Evolutionary conservation across 2,797 vertebrate genomes (phyloP).

Genomic region (Loriculus beryllinus): DNA sequence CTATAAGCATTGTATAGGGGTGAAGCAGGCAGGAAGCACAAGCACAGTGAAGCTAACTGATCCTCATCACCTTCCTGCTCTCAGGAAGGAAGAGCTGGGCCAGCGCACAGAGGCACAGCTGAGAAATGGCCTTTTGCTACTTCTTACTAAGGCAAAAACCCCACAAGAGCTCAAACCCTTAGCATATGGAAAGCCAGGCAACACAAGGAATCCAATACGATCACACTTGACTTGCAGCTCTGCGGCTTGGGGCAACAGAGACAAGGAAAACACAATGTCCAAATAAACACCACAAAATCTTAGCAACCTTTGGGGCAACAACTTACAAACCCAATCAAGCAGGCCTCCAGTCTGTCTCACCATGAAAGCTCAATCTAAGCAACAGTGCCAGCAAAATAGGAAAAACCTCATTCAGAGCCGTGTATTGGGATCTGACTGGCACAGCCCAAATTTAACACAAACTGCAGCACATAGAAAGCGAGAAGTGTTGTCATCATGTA

Average conservation of each 20-base stretch:
- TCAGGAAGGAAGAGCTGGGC: background rate
- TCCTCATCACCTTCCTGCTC: background rate
- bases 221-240: background rate
- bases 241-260: background rate
- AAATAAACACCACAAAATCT: background rate
- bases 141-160: background rate
- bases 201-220: fast-evolving
- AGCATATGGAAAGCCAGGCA: background rate
- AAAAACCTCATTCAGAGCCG: background rate
- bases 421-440: background rate
- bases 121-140: background rate
- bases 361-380: background rate
- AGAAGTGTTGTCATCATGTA: background rate
- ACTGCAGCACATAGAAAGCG: background rate
- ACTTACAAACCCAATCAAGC: background rate
- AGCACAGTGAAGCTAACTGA: fast-evolving
- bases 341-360: background rate
- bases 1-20: background rate
- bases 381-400: background rate
- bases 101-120: fast-evolving
- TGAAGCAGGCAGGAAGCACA: background rate
- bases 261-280: background rate
- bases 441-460: background rate
- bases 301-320: background rate
- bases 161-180: background rate